Evolutionary conservation across 2,888 invertebrate species (phyloP).

Genomic region (Oxycera nigricornis): DNA sequence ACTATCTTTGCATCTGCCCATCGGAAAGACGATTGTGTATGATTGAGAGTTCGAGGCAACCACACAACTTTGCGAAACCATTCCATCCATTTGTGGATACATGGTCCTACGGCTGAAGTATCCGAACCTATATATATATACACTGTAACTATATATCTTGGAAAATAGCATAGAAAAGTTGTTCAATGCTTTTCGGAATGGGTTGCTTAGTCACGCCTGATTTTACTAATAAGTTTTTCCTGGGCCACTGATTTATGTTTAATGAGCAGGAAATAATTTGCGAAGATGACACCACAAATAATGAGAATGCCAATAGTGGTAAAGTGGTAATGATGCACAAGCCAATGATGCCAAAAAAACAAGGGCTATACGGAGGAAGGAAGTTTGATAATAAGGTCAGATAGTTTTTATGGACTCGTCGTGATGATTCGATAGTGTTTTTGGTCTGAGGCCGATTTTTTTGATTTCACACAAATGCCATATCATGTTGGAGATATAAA

Average conservation of each 20-base stretch:
- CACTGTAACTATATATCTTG: no score
- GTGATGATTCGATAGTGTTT: no score
- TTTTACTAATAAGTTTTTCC: conserved; percentile 11
- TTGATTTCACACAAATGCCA: no score
- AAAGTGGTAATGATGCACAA: background rate
- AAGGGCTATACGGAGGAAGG: background rate
- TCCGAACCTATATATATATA: no score
- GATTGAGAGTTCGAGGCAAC: background rate
- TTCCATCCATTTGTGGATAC: background rate
- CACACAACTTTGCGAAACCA: no score
- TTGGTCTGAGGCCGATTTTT: no score
- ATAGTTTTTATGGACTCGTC: no score
- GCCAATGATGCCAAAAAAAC: conserved; percentile 12
- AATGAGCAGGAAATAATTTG: conserved; percentile 36
- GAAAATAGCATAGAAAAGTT: background rate
- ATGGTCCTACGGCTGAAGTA: no score
- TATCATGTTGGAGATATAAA: no score
- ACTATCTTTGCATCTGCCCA: background rate
- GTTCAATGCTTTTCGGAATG: background rate
- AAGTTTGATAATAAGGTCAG: conserved; percentile 5
- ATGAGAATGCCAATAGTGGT: background rate
- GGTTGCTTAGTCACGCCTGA: background rate
- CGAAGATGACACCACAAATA: conserved; percentile 20
- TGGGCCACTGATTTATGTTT: conserved; percentile 6
- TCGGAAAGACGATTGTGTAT: background rate